A percentile compares a stretch with the other conserved stretches of the same genome.
Conservation (phyloP, 2,113 vertebrate species). For the Corythornis cristatus region DNA sequence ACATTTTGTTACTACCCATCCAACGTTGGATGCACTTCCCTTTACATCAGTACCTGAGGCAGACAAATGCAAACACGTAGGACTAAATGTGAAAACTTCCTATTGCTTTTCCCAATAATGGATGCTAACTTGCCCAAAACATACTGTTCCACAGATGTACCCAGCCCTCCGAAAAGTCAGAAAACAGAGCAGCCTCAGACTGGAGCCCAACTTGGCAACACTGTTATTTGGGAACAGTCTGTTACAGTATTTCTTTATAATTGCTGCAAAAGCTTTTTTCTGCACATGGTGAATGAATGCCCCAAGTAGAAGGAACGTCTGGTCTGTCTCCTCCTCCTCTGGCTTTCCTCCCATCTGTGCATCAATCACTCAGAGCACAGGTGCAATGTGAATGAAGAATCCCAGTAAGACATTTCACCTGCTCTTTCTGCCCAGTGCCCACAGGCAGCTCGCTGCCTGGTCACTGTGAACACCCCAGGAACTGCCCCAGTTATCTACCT, state of each 20-base stretch:
- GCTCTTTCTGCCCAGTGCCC: not conserved
- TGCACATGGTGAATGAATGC: not conserved
- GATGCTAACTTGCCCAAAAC: not conserved
- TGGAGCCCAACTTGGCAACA: not conserved
- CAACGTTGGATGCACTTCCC: not conserved
- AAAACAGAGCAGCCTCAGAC: not conserved
- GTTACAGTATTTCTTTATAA: not conserved
- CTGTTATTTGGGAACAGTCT: not conserved
- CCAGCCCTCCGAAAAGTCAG: not conserved
- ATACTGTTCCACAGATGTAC: not conserved
- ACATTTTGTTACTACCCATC: not conserved
- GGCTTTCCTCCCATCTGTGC: fast-evolving
- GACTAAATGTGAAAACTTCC: not conserved
- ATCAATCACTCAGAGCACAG: not conserved
- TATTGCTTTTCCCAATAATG: not conserved
- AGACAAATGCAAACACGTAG: fast-evolving
- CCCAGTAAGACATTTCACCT: not conserved
- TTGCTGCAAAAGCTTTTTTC: not conserved
- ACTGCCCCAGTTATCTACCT: fast-evolving
- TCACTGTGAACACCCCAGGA: fast-evolving
- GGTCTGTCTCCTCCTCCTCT: not conserved
- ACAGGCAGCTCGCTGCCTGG: not conserved
- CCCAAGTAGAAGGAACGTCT: not conserved
- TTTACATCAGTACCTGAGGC: not conserved
- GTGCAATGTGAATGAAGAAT: not conserved